Base-by-base conservation (phyloP, 2,888 invertebrate species). In the Polyploca ridens region DNA sequence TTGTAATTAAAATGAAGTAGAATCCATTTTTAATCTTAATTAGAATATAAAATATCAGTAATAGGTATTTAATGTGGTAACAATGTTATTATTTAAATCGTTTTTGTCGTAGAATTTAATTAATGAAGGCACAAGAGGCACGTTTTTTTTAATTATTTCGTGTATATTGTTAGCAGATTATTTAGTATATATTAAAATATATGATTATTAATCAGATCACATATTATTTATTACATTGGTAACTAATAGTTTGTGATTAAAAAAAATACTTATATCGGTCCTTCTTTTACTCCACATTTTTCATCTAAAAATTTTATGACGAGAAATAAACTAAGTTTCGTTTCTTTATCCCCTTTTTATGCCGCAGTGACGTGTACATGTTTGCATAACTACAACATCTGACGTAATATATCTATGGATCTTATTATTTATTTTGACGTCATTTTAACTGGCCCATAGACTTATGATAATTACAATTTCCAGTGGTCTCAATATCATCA, bases 1-100 rank as follows among this genome's bases (percentile, higher is more conserved):
- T 77, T 76, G 69, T 16, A 60, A 64, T 62, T 64, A 67, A 79
- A 77, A 75, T 75, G 70, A 75, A 72, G 60, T 68, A 66, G 70
- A 73, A 74, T 71, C 66, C 72, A 65, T 65, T 60, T 16, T 49
- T n/a, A 54, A 54, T 19, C 14, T 19, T 49, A 38, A 16, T 54
- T 54, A 54, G 5, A 49, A 49, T 16, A 54, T 54, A 54, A 54
- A 46, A 54, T 19, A 10, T 54, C 19, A 19, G 7, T 54, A 54
- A 54, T 54, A 49, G 16, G 59, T 69, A 41, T 7, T 38, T 38
- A 10, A 72, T 73, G 72, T 78, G 78, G 76, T 78, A 79, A 77
- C 77, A 74, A 69, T 64, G 66, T 68, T 66, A 46, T 61, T 63
- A 68, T 67, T 46, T 38, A 58, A 14, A 54, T 33, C 7, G 16